Evolutionary conservation across 2,888 invertebrate genomes (phyloP), one percentile per base, ranked within the genome.

Genomic region (Apamea anceps): DNA sequence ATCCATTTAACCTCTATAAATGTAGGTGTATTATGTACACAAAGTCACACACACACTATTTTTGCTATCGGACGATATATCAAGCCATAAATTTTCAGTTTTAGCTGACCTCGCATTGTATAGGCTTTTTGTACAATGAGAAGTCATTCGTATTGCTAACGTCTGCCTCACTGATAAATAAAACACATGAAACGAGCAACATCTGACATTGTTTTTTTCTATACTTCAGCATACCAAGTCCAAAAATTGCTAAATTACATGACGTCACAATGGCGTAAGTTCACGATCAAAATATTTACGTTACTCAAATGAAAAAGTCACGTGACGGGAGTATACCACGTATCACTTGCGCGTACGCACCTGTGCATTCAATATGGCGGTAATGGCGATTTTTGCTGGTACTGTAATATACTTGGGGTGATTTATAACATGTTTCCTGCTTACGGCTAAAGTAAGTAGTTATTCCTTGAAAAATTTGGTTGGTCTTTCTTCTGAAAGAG

Each of bases 361-460:
- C 90, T 91, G 88, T 87, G 81, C 81, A 76, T 86, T 80, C 66
- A 80, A 77, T 73, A 77, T 70, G 83, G 84, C 85, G 74, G 86
- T 90, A 91, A 90, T 90, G 86, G 90, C 72, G 86, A 87, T 85
- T 88, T 88, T 86, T 82, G 75, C 76, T 76, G 72, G 57, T 79
- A 76, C 80, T 81, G 84, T 86, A 79, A 73, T 74, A 83, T 91
- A 86, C 87, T 84, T 80, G 54, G 15, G 21, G 66, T 85, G 91
- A 91, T 91, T 91, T 90, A 91, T 91, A 70, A 75, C 72, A 72
- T 78, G 76, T 85, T 88, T 88, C 85, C 87, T 80, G 79, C 84
- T 80, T 51, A 71, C 70, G 79, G 78, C 32, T 67, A 57, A 57
- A 66, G 63, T 75, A 66, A 42, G 75, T 66, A 71, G 45, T 51